Conservation (phyloP, 2,888 invertebrate species). For the Thera britannica region DNA sequence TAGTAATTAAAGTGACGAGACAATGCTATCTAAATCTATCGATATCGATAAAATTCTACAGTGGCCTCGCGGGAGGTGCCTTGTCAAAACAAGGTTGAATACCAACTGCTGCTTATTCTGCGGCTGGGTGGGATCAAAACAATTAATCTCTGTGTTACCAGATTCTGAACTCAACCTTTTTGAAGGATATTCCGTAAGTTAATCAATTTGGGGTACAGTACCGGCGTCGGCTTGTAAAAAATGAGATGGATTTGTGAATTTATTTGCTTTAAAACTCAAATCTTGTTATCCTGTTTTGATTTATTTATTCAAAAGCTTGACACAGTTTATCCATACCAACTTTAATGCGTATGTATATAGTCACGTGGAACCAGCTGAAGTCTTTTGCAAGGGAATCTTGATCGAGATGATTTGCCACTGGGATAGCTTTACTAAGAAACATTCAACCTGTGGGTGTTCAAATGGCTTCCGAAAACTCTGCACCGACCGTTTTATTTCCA, state of each 20-base stretch:
- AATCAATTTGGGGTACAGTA: constrained; percentile 74
- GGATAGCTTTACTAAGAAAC: background rate
- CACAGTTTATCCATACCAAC: too few species aligned
- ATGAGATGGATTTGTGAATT: constrained; percentile 50
- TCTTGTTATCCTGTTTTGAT: constrained; percentile 20
- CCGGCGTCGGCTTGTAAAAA: constrained; percentile 51
- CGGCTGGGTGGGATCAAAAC: constrained; percentile 68
- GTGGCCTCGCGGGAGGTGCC: constrained; percentile 45
- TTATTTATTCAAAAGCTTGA: background rate
- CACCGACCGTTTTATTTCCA: constrained; percentile 38
- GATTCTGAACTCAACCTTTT: constrained; percentile 65
- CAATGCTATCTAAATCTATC: constrained; percentile 34
- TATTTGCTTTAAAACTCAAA: constrained; percentile 47
- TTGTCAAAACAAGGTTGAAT: constrained; percentile 43
- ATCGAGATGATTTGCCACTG: too few species aligned
- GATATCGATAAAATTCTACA: constrained; percentile 48
- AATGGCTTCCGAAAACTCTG: constrained; percentile 21
- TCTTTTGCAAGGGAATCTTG: too few species aligned
- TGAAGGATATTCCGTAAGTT: constrained; percentile 61
- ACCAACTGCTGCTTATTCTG: constrained; percentile 27
- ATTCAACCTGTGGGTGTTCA: background rate
- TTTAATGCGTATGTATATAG: too few species aligned
- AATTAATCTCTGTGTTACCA: constrained; percentile 77
- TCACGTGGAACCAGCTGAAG: too few species aligned
- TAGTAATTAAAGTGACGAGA: constrained; percentile 40